Evolutionary conservation across 2,113 vertebrate genomes (phyloP).

Genomic region (Campylorhamphus procurvoides): DNA sequence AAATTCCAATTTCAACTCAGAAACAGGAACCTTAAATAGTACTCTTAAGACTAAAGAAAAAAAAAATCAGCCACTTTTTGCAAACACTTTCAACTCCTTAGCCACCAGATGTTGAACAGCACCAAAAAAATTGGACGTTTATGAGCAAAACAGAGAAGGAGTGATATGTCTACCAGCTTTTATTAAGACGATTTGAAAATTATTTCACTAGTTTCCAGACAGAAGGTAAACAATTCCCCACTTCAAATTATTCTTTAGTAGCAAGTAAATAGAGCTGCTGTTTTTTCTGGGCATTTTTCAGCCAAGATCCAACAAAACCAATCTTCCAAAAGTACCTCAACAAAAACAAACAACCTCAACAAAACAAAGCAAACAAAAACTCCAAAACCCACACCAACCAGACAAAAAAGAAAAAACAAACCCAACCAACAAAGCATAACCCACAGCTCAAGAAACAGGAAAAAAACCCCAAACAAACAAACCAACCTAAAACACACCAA

Average conservation of each 20-base stretch:
- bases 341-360: not conserved
- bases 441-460: not conserved
- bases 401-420: rapidly evolving
- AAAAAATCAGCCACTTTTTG: not conserved
- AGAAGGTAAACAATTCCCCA: not conserved
- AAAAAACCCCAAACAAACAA: too few species aligned
- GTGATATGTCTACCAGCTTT: not conserved
- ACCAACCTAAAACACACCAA: not conserved
- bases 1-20: not conserved
- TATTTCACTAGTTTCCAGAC: not conserved
- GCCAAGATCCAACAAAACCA: not conserved
- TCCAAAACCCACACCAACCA: not conserved
- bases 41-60: not conserved
- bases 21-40: not conserved
- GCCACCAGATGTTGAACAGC: not conserved
- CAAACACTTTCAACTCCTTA: not conserved
- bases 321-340: not conserved
- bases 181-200: not conserved
- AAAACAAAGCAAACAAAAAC: not conserved
- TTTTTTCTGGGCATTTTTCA: not conserved
- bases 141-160: not conserved
- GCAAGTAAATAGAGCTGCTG: not conserved
- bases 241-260: not conserved
- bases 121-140: not conserved
- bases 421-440: not conserved